These are phyloP conservation scores for Melipona beecheii DNA, from an alignment of 2,888 invertebrate species.

Conservation along the genomic window DNA sequence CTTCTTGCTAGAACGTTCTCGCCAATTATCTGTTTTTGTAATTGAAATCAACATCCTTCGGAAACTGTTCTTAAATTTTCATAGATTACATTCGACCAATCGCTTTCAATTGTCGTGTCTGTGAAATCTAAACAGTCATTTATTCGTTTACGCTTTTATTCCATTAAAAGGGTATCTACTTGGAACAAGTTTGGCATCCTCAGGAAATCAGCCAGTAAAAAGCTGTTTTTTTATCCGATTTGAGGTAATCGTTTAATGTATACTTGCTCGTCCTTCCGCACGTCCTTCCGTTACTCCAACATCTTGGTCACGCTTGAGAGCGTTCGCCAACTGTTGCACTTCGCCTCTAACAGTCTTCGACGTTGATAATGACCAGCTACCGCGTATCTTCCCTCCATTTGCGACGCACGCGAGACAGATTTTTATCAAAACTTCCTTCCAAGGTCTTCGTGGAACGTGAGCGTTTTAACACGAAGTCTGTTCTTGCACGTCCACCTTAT, in stretches of 20 bases:
- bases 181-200: neutral
- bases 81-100: neutral
- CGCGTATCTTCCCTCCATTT: conserved; percentile 27
- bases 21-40: neutral
- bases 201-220: conserved; percentile 53
- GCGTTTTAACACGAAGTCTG: neutral
- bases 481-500: neutral
- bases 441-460: conserved; percentile 14
- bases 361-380: conserved; percentile 53
- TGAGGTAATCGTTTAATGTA: conserved; percentile 62
- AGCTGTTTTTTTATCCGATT: conserved; percentile 57
- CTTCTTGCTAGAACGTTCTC: conserved; percentile 17
- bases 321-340: conserved; percentile 79
- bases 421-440: conserved; percentile 31
- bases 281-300: conserved; percentile 72
- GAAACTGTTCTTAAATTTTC: too few species aligned
- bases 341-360: conserved; percentile 50
- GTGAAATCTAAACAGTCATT: conserved; percentile 30
- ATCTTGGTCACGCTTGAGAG: conserved; percentile 75
- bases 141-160: conserved; percentile 10
- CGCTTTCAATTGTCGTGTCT: neutral
- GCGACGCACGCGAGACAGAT: conserved; percentile 21
- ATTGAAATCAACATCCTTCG: neutral
- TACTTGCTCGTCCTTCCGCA: conserved; percentile 68
- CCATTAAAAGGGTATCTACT: conserved; percentile 2